Percentiles rank a stretch among this genome's conserved stretches.
Evolutionary conservation across 2,113 vertebrate species (phyloP).

Genomic region (Myanophis thanlyinensis): DNA sequence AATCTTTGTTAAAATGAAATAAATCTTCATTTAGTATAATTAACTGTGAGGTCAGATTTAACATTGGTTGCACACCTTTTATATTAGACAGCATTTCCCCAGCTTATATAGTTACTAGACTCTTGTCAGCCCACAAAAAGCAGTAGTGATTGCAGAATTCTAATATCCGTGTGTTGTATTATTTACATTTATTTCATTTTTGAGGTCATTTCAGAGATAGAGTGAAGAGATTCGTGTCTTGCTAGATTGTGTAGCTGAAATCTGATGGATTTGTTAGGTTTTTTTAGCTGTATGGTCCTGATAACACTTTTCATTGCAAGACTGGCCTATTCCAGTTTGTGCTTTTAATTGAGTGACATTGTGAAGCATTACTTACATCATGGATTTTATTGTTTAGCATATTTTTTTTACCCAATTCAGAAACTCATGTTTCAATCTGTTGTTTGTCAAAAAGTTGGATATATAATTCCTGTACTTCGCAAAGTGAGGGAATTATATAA

Average conservation of each 20-base stretch:
- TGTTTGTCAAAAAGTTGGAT: neutral
- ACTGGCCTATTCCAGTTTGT: neutral
- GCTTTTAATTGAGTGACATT: neutral
- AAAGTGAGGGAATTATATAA: neutral
- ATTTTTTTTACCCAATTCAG: neutral
- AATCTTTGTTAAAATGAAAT: neutral
- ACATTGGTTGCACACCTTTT: neutral
- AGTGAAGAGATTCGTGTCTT: neutral
- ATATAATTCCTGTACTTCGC: neutral
- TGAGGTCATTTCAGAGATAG: neutral
- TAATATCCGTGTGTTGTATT: neutral
- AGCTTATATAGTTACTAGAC: neutral
- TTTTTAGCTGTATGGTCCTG: neutral
- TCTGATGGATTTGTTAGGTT: neutral
- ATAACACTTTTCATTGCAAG: neutral
- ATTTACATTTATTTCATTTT: neutral
- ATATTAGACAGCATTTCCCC: neutral
- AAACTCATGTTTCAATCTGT: neutral
- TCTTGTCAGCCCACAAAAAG: neutral
- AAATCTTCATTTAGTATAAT: neutral
- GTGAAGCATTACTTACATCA: neutral
- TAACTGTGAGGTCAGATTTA: neutral
- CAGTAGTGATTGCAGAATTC: neutral
- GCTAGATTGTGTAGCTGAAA: neutral
- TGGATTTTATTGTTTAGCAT: neutral